Conservation (phyloP, 2,888 invertebrate species). For the Drosophila nigricruria region DNA sequence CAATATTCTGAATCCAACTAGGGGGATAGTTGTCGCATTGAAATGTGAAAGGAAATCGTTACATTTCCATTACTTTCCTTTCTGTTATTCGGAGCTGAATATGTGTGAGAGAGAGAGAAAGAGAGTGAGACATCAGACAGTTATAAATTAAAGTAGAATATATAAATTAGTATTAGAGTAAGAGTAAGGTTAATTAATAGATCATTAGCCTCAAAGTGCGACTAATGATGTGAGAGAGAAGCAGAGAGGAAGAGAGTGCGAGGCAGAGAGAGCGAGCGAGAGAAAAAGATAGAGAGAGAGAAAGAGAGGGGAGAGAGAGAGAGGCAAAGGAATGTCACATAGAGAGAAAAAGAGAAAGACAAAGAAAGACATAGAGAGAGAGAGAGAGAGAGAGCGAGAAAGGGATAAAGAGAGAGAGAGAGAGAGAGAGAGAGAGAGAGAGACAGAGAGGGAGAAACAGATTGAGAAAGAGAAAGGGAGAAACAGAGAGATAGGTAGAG, state of each 20-base stretch:
- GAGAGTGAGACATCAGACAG: background rate
- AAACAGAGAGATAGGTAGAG: no score
- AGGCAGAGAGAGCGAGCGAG: background rate
- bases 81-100: background rate
- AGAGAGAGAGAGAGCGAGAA: no score
- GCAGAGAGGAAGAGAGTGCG: background rate
- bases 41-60: background rate
- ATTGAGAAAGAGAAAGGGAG: background rate
- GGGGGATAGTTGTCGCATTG: background rate
- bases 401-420: background rate
- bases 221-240: background rate
- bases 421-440: background rate
- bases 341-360: background rate
- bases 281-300: background rate
- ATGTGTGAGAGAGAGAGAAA: background rate
- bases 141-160: background rate
- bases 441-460: background rate
- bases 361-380: background rate
- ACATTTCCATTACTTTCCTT: constrained; percentile 3
- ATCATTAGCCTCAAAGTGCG: background rate
- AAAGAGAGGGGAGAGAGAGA: background rate
- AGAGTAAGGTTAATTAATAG: background rate
- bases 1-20: constrained; percentile 17
- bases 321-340: background rate
- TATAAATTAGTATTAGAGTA: background rate